Percentiles rank a stretch among this genome's conserved stretches.
phyloP scores from a whole-genome alignment of 2,113 vertebrate species.

The Psephotus haematonotus region DNA sequence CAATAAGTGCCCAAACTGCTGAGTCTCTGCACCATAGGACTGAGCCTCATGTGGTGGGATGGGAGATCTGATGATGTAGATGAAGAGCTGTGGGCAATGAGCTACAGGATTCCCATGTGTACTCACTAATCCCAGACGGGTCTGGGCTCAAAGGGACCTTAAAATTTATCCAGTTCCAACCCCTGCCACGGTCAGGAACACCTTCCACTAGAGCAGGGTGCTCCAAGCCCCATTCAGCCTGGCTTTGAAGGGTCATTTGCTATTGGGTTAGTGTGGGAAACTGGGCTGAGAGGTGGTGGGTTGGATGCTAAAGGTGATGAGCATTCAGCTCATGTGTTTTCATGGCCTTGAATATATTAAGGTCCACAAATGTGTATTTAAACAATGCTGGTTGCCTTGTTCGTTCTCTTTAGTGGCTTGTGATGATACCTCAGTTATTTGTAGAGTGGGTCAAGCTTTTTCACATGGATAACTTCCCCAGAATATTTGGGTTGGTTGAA shows the following conservation, averaged over 20 bases:
- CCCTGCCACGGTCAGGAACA: not conserved
- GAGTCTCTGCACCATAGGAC: too few species aligned
- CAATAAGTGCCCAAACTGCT: not conserved
- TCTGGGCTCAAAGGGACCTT: not conserved
- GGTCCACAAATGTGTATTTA: not conserved
- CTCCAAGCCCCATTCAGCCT: not conserved
- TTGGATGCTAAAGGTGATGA: not conserved
- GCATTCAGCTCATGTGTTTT: not conserved
- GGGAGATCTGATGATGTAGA: not conserved
- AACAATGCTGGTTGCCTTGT: not conserved
- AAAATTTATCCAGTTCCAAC: not conserved
- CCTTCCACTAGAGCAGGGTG: not conserved
- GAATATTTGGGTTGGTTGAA: not conserved
- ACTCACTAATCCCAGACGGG: not conserved
- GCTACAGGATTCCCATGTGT: accelerated
- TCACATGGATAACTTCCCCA: not conserved
- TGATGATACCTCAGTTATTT: not conserved
- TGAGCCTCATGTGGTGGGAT: accelerated
- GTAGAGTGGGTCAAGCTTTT: not conserved
- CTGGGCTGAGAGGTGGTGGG: not conserved
- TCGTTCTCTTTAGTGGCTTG: not conserved
- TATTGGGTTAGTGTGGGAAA: accelerated
- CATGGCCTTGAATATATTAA: not conserved
- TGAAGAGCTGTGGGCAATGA: not conserved
- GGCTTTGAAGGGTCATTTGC: not conserved